Base-by-base conservation (phyloP, 1,140 invertebrate genomes). In the Lucilia sericata region DNA sequence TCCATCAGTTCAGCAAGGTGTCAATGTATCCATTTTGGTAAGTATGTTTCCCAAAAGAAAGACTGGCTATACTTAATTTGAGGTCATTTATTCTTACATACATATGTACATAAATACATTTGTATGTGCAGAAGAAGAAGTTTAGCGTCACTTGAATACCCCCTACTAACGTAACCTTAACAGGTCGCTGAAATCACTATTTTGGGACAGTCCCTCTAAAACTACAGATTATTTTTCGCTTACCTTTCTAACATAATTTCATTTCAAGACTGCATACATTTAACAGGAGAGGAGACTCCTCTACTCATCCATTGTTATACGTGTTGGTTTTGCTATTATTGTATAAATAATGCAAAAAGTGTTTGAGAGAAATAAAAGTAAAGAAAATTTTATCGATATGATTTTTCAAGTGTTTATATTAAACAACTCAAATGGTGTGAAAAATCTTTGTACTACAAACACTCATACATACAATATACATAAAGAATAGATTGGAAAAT, bases 241-340 rank as follows among this genome's bases (percentile, higher is more conserved):
- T 55, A 55, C 42, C 42, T 42, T 42, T 10, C 42, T 10, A 14
- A 0, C 4, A 13, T 55, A 14, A 55, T 55, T 55, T 55, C 13
- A 14, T 55, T 14, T 55, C 51, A 55, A 55, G 7, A 17, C 51
- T 55, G 17, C 51, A 14, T 12, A 17, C 21, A 70, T 14, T 60
- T n/a, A 60, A 14, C 55, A n/a, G 55, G n/a, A 42, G n/a, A 17
- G 13, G 25, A 30, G 25, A 30, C 25, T 30, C 1, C 25, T 17
- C n/a, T 21, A 5, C 8, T 70, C 4, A 10, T 4, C 65, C 19
- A 70, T 70, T 70, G 65, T 70, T 70, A 25, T 10, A 25, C 65
- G 65, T 70, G 65, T 70, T 70, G 65, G 65, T 21, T 70, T 70
- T 70, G 19, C n/a, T 70, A 70, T 70, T 70, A 19, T 70, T 70